Percentiles rank a stretch among this genome's conserved stretches.
Conservation (phyloP, 2,797 vertebrate species). For the Simalia tracyae region DNA sequence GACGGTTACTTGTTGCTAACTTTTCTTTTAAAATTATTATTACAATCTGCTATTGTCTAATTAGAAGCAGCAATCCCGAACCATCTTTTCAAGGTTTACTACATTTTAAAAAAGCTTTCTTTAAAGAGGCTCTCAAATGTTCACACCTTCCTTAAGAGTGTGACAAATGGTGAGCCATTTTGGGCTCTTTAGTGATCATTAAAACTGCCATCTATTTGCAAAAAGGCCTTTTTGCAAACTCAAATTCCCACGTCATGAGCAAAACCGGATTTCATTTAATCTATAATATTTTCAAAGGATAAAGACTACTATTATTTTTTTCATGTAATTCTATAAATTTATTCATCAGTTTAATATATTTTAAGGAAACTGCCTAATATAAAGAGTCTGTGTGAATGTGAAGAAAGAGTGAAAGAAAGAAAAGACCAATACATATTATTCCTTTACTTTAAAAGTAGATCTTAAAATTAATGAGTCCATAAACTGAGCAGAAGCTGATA, state of each 20-base stretch:
- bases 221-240: conserved; percentile 2
- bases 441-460: background rate
- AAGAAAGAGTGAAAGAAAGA: background rate
- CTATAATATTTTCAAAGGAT: background rate
- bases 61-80: conserved; percentile 43
- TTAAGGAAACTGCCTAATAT: background rate
- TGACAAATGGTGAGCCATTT: conserved; percentile 43
- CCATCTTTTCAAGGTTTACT: conserved; percentile 26
- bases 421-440: too few relatives aligned
- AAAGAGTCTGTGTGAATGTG: background rate
- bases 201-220: conserved; percentile 28
- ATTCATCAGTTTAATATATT: background rate
- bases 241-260: background rate
- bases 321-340: background rate
- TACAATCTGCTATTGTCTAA: conserved; percentile 40
- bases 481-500: background rate
- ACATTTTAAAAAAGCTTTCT: conserved; percentile 53
- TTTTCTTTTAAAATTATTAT: conserved; percentile 30
- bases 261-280: background rate
- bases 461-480: background rate
- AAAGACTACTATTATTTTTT: background rate
- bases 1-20: conserved; percentile 31
- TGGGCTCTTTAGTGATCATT: conserved; percentile 20
- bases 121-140: conserved; percentile 39
- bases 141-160: conserved; percentile 29